These are phyloP conservation scores for Cerceris rybyensis DNA, from an alignment of 2,888 invertebrate species.

Conservation along the genomic window DNA sequence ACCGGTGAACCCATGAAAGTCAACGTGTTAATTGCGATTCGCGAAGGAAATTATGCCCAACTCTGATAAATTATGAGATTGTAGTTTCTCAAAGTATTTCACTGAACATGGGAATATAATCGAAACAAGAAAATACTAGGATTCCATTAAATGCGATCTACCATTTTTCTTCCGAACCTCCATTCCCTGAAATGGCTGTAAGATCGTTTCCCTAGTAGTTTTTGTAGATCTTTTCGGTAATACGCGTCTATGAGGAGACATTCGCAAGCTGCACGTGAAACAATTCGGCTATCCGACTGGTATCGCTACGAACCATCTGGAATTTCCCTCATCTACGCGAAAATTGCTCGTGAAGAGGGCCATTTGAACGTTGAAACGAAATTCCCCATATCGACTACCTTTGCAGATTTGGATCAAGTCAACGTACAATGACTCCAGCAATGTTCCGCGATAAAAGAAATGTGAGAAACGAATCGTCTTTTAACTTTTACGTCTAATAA, in stretches of 20 bases:
- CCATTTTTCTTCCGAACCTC: slow-evolving; percentile 34
- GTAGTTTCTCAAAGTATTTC: not conserved
- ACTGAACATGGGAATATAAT: slow-evolving; percentile 6
- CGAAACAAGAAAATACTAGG: slow-evolving; percentile 19
- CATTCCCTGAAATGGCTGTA: slow-evolving; percentile 41
- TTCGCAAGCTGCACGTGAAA: slow-evolving; percentile 35
- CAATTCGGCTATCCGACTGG: slow-evolving; percentile 36
- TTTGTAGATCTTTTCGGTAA: not conserved
- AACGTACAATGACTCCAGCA: no score
- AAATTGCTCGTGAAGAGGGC: slow-evolving; percentile 29
- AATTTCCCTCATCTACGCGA: slow-evolving; percentile 25
- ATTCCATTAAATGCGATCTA: slow-evolving; percentile 33
- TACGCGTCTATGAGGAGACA: slow-evolving; percentile 32
- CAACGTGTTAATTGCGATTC: no score
- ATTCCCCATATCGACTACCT: slow-evolving; percentile 6
- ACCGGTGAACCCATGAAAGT: no score
- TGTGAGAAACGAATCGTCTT: no score
- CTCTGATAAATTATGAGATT: slow-evolving; percentile 1
- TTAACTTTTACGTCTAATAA: no score
- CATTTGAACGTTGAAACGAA: slow-evolving; percentile 28
- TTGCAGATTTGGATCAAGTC: no score
- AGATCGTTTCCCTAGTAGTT: slow-evolving; percentile 31
- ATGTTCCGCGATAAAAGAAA: no score
- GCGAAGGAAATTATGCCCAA: not conserved
- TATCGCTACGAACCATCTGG: slow-evolving; percentile 38